These are phyloP conservation scores for Chromis chromis DNA, from an alignment of 2,797 vertebrate species.

Conservation along the genomic window DNA sequence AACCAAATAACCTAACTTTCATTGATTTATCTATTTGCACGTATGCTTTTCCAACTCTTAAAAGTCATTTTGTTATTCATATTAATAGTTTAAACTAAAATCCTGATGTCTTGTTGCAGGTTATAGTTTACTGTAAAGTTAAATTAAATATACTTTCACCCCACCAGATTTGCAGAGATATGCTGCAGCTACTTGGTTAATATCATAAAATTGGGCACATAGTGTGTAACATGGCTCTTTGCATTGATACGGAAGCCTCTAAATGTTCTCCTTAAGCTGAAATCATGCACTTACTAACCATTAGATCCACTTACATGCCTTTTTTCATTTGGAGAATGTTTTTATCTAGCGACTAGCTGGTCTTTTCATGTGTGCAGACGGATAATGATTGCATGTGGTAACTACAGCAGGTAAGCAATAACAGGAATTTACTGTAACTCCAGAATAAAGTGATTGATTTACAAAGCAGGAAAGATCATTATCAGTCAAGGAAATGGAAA, in stretches of 20 bases:
- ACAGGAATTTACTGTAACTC: slow-evolving; percentile 2
- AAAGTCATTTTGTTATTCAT: no score
- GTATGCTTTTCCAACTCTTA: no score
- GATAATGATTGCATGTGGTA: not conserved
- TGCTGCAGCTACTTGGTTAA: no score
- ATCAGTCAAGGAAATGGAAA: not conserved
- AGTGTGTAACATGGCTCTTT: not conserved
- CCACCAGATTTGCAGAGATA: no score
- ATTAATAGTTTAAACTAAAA: no score
- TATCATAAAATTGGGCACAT: no score
- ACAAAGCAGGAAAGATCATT: slow-evolving; percentile 24
- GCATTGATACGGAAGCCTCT: not conserved
- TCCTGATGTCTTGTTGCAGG: no score
- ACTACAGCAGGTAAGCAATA: slow-evolving; percentile 5
- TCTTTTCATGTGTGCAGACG: slow-evolving; percentile 27
- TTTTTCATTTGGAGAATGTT: not conserved
- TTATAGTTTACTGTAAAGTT: no score
- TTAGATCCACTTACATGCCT: not conserved
- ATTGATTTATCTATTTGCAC: no score
- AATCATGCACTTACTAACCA: not conserved
- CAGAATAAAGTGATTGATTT: slow-evolving; percentile 9
- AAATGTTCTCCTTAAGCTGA: not conserved
- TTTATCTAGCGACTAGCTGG: not conserved
- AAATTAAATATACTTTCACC: no score
- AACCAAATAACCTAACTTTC: no score